phyloP scores from a whole-genome alignment of 2,113 vertebrate species.

The Rhynchopsitta pachyrhyncha region DNA sequence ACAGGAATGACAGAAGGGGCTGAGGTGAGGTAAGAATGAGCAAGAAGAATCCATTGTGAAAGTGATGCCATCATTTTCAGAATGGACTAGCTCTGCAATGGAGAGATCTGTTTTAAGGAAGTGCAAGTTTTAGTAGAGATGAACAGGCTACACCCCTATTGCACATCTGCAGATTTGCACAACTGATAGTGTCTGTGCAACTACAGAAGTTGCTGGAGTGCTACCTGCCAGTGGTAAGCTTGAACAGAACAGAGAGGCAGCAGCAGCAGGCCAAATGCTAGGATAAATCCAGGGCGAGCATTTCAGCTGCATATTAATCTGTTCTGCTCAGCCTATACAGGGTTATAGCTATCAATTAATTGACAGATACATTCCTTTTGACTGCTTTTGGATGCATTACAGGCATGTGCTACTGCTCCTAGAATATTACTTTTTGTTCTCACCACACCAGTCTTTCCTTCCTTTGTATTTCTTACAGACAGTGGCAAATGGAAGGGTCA shows the following conservation, averaged over 20 bases:
- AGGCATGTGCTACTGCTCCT: not conserved
- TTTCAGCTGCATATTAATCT: not conserved
- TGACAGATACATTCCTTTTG: not conserved
- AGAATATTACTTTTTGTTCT: not conserved
- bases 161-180: fast-evolving
- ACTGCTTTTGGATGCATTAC: not conserved
- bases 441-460: not conserved
- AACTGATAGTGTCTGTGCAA: fast-evolving
- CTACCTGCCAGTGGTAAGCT: not conserved
- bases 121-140: not conserved
- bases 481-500: not conserved
- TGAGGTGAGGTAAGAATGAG: not conserved
- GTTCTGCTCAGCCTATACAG: not conserved
- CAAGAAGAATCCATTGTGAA: not conserved
- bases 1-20: not conserved
- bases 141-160: not conserved
- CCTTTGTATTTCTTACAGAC: not conserved
- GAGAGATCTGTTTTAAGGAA: not conserved
- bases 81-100: not conserved
- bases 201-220: not conserved
- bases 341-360: not conserved
- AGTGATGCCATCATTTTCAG: not conserved
- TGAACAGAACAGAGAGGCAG: not conserved
- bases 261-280: not conserved
- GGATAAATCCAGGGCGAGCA: not conserved